phyloP scores from a whole-genome alignment of 2,113 vertebrate genomes.

The Pseudorhombus dupliciocellatus region DNA sequence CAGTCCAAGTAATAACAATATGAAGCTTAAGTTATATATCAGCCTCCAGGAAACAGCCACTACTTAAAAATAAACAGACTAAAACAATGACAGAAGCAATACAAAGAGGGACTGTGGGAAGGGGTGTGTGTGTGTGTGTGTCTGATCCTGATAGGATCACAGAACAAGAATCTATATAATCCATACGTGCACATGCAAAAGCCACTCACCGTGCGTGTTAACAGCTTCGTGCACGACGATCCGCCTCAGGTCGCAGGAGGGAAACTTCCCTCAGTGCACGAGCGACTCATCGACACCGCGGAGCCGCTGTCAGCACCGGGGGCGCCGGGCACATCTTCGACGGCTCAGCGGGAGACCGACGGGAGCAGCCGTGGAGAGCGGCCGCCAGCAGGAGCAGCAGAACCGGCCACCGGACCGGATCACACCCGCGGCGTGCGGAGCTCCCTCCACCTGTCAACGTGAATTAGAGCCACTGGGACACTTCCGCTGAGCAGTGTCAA shows the following conservation, averaged over 20 bases:
- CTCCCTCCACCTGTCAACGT: conserved; percentile 32
- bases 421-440: conserved; percentile 15
- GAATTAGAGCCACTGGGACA: rapidly evolving
- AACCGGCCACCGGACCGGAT: conserved; percentile 26
- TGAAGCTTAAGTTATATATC: too few relatives aligned
- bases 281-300: too few relatives aligned
- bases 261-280: conserved; percentile 50
- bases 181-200: not conserved
- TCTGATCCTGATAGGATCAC: not conserved
- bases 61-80: too few relatives aligned
- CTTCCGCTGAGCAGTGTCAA: conserved; percentile 47
- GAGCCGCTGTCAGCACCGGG: not conserved
- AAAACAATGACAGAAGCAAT: not conserved
- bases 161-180: not conserved
- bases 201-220: conserved; percentile 38
- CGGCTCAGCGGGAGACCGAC: not conserved
- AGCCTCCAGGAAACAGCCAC: too few relatives aligned
- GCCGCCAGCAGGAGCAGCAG: conserved; percentile 6
- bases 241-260: conserved; percentile 50
- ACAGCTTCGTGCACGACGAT: not conserved
- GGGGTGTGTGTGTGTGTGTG: not conserved
- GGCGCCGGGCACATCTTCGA: not conserved
- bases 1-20: too few relatives aligned
- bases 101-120: not conserved
- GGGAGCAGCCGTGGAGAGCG: not conserved